Evolutionary conservation across 1,140 invertebrate genomes (phyloP).

Genomic region (Cepaea nemoralis): DNA sequence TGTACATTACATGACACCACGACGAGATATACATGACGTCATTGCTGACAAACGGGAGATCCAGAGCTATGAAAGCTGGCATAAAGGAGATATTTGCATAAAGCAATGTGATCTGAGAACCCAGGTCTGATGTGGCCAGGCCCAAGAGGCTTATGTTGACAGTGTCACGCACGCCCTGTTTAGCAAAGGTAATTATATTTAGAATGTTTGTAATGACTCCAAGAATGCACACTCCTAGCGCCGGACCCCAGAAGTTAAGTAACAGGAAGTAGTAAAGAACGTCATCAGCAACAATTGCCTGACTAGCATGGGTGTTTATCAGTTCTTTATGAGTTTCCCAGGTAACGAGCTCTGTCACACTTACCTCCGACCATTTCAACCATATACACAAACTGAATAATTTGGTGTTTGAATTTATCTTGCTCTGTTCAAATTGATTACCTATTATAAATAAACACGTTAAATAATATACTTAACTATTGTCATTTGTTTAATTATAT

Average conservation of each 20-base stretch:
- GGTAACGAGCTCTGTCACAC: no score
- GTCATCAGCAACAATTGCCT: neutral
- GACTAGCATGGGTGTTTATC: no score
- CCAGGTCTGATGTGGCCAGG: constrained; percentile 1
- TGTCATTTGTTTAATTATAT: no score
- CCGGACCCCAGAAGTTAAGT: neutral
- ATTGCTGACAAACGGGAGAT: neutral
- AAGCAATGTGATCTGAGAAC: neutral
- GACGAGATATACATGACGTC: neutral
- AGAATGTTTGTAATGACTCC: constrained; percentile 6
- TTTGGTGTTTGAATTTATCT: no score
- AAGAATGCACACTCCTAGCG: neutral
- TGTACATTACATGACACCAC: neutral
- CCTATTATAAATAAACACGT: no score
- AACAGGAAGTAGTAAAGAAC: neutral
- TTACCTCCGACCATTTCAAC: no score
- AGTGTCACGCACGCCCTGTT: neutral
- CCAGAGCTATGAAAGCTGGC: neutral
- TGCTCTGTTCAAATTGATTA: no score
- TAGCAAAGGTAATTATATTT: neutral
- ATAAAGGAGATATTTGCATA: neutral
- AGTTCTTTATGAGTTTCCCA: no score
- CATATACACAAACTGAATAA: no score
- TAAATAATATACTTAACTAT: no score
- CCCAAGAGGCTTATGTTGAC: constrained; percentile 4